Base-by-base conservation (phyloP, 2,797 vertebrate genomes). In the Clarias laeviceps region DNA sequence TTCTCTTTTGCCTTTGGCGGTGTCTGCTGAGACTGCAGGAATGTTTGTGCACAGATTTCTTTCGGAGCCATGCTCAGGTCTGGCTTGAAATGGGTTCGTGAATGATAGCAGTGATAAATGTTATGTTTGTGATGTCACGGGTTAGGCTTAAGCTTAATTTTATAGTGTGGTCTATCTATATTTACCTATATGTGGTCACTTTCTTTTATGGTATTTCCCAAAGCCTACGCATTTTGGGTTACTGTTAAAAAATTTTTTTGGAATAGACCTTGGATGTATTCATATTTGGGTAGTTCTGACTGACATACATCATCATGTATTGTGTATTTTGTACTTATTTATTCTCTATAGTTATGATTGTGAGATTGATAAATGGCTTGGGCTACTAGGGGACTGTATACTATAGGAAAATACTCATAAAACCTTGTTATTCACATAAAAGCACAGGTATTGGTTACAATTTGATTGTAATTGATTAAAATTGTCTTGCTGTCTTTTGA, bases 1-100 rank as follows among this genome's bases (percentile, higher is more conserved):
- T 45, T 69, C 32, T 69, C n/a, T 45, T 59, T 27, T 80, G 14
- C 45, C 18, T 64, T 84, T 89, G 91, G 88, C 91, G 74, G 54
- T 80, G 68, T 12, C 29, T 80, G 74, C 40, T 54, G 27, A 70
- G 59, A 72, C 20, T 65, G 24, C 22, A 62, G 54, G 64, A 79
- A 62, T 59, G 57, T 20, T 32, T 32, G n/a, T 62, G 29, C 61
- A 14, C 76, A 61, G 15, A 61, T 61, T 34, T 62, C 61, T 37
- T n/a, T 12, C 32, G 15, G 57, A 7, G 29, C 57, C 57, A 15
- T 78, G 34, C 18, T 50, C 79, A 81, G 62, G 22, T 61, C 24
- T 80, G 61, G 50, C 66, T 68, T 76, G 62, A 7, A 2, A 81
- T 66, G 37, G 1, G 17, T 18, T 59, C 54, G 76, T 61, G 22